A percentile compares a stretch with the other conserved stretches of the same genome.
These are phyloP conservation scores for Alauda arvensis DNA, from an alignment of 2,797 vertebrate genomes.

Conservation along the genomic window DNA sequence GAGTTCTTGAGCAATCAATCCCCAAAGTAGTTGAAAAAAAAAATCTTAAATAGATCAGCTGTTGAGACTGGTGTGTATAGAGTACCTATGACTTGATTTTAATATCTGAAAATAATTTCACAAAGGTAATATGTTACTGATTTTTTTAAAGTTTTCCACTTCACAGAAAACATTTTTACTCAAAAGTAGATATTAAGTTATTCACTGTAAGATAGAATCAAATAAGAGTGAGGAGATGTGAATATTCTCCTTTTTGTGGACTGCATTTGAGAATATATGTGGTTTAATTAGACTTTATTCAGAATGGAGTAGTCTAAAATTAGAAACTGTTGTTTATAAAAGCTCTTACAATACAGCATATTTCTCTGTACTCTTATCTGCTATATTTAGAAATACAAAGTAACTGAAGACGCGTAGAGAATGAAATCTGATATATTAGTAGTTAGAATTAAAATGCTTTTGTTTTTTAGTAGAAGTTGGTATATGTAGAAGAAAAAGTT, in stretches of 20 bases:
- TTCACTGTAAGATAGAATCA: neutral
- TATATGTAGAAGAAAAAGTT: neutral
- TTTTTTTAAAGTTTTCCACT: neutral
- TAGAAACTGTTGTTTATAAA: slow-evolving; percentile 60
- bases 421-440: neutral
- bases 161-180: neutral
- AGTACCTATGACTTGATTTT: neutral
- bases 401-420: neutral
- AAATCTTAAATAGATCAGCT: neutral
- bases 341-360: slow-evolving; percentile 40
- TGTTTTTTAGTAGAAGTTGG: neutral
- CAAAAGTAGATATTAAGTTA: neutral
- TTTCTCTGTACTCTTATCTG: slow-evolving; percentile 36
- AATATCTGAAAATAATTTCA: slow-evolving; percentile 13
- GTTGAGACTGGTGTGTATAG: neutral
- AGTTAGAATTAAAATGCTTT: slow-evolving; percentile 6
- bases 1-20: neutral
- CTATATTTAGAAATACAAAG: slow-evolving; percentile 35
- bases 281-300: slow-evolving; percentile 50
- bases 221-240: neutral
- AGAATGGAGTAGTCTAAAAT: slow-evolving; percentile 50
- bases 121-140: neutral
- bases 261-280: slow-evolving; percentile 7
- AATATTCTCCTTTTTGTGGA: neutral
- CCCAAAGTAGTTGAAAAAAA: neutral